Base-by-base conservation (phyloP, 1,140 invertebrate species). In the Campoletis sonorensis region DNA sequence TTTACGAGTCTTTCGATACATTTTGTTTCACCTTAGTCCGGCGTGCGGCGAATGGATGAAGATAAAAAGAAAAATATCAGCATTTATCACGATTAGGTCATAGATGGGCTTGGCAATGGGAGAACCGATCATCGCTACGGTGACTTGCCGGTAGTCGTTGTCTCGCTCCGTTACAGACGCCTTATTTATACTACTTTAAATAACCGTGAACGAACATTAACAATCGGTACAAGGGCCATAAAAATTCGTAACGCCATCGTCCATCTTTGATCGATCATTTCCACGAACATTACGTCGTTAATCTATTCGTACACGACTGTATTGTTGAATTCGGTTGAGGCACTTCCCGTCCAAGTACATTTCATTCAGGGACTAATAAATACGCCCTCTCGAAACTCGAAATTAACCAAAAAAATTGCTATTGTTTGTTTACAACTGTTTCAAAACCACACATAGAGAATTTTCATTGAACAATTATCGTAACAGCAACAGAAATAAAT, bases 171-270 rank as follows among this genome's bases (percentile, higher is more conserved):
- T 89, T 89, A 88, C 85, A 88, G 73, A 68, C 81, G 80, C 21
- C 18, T n/a, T 89, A 90, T 89, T 88, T 89, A 89, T 90, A 90
- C 87, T 89, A 85, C 83, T 83, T 76, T 30, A 87, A 87, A 85
- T 81, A 86, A 51, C 85, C 86, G 81, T 86, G 81, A 85, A 87
- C 40, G 83, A 76, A 71, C 71, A 71, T 45, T 45, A 13, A 79
- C 49, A 49, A 71, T 71, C 40, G 58, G 18, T 71, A 45, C 40
- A 45, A 79, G 16, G 54, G 21, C 54, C 54, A 79, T 79, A 71
- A 79, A 27, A 30, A 58, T 23, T 58, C 54, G 54, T 58, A 58
- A 58, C 54, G 54, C 54, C 8, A 1, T 58, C 54, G 21, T 58
- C 54, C 18, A 58, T 58, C 21, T 58, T n/a, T 58, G 21, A 58